phyloP scores from a whole-genome alignment of 1,140 invertebrate genomes.

The Euglossa dilemma region DNA sequence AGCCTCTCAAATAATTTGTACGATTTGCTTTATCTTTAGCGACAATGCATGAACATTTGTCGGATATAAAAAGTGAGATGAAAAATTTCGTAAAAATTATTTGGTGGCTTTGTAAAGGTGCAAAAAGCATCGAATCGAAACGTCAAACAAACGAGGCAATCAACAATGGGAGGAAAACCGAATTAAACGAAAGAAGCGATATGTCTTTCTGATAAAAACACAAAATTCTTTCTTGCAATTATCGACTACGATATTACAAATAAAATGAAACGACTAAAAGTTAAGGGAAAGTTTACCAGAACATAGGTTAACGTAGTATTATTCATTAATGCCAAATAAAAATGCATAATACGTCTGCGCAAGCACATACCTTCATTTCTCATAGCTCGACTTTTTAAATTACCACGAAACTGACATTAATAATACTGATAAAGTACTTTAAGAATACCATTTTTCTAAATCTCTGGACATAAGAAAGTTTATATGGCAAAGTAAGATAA shows the following conservation, averaged over 20 bases:
- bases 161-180: too few species aligned
- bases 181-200: too few species aligned
- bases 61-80: too few species aligned
- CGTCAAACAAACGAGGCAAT: too few species aligned
- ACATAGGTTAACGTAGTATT: not conserved
- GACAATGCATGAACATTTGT: too few species aligned
- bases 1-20: too few species aligned
- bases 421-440: not conserved
- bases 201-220: not conserved
- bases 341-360: not conserved
- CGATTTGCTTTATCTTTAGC: too few species aligned
- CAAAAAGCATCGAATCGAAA: too few species aligned
- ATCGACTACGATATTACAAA: not conserved
- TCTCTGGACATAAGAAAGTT: too few species aligned
- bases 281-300: not conserved
- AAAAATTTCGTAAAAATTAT: too few species aligned
- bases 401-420: not conserved
- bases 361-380: not conserved
- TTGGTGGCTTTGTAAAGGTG: too few species aligned
- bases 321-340: not conserved
- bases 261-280: not conserved
- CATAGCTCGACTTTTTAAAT: not conserved
- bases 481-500: too few species aligned
- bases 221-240: not conserved
- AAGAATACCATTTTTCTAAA: not conserved